Base-by-base conservation (phyloP, 1,140 invertebrate species). In the Diplogasteroides magnus region DNA sequence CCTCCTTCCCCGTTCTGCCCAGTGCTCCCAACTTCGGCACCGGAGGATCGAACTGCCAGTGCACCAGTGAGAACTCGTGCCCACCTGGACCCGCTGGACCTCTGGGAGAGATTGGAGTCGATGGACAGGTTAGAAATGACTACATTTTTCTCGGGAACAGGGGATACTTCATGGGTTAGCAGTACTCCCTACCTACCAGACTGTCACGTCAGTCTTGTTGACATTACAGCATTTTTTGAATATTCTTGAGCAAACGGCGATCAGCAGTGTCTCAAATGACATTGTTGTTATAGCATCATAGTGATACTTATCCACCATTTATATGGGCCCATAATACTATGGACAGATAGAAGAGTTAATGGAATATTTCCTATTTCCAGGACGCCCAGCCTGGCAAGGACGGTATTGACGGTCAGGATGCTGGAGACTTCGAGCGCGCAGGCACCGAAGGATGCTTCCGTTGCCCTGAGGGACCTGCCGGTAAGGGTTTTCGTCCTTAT, bases 41-140 rank as follows among this genome's bases (percentile, higher is more conserved):
- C 63, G 1, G 60, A 31, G 28, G 69, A 68, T 59, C 66, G 55
- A 15, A 74, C 56, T 77, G 76, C 32, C 78, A 78, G 23, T 78
- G 77, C 37, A 69, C 77, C 61, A 32, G 58, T 13, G 72, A 74
- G 57, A 75, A 77, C 61, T 79, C 72, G 61, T 78, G 77, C 28
- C 76, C 77, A 37, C 1, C 61, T 23, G 74, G 74, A 62, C 74
- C 74, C 48, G 67, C 71, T 37, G 77, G 77, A 70, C 77, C 62
- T 25, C 31, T 58, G 37, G 77, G 77, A 64, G 69, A 69, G 13
- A 69, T 72, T 58, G 77, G 77, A 37, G 37, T 58, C 29, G 69
- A 76, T 48, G 77, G 77, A 48, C 37, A 37, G 14, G 71, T 48
- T 6, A 48, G 37, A n/a, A n/a, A 11, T 48, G 19, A 6, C 37